Base-by-base conservation (phyloP, 1,140 invertebrate species). In the Drosophila pruinosa region DNA sequence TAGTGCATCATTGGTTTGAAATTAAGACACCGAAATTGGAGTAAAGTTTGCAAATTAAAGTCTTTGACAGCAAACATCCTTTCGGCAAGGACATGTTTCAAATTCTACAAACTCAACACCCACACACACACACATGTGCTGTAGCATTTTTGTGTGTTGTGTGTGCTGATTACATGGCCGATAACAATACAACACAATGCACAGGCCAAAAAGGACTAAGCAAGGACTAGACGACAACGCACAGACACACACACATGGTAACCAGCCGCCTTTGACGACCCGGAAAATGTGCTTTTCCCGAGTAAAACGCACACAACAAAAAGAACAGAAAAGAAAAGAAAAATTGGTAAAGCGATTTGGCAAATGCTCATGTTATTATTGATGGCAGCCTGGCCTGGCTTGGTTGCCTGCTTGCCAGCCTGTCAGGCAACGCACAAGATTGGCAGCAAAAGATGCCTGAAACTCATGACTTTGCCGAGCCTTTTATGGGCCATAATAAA, bases 331-430 rank as follows among this genome's bases (percentile, higher is more conserved):
- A 52, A 10, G 12, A 14, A 12, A 52, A 50, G 36, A 53, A 53
- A 70, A 83, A 83, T 80, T 85, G 79, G 68, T 69, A 80, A 83
- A 80, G 80, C 80, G 80, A 86, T 85, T 83, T 83, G 67, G 57
- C 62, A 85, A 83, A 82, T 85, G 80, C 70, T 78, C 63, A 75
- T 72, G 72, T 83, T 85, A 85, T 83, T 83, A 83, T 83, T 83
- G 80, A 83, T 79, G 76, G 75, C 38, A 24, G 19, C 15, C 36
- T 21, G 52, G 54, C n/a, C n/a, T n/a, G 31, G 31, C n/a, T 34
- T 34, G 31, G 10, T 6, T 34, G 3, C 31, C 31, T 12, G 0
- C 10, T 28, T 2, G 26, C 26, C 38, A 22, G 19, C 14, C 34
- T 28, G 53, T 52, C 73, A 64, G 61, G 53, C 75, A 34, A 31